Percentiles rank a stretch among this genome's conserved stretches.
phyloP scores from a whole-genome alignment of 2,888 invertebrate genomes.

The Coremacera marginata region DNA sequence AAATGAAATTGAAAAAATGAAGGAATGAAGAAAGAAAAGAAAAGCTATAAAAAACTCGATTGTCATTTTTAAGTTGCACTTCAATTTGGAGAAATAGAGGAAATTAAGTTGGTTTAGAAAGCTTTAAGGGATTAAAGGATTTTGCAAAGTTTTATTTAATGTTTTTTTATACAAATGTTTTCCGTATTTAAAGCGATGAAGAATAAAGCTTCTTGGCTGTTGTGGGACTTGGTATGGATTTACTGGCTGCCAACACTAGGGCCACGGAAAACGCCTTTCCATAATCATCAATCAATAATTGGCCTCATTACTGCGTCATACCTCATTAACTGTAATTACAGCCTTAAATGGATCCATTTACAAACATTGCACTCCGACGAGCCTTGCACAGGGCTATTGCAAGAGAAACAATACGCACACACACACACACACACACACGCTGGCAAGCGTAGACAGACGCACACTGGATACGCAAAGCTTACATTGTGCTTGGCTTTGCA shows the following conservation, averaged over 20 bases:
- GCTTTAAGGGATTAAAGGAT: slow-evolving; percentile 23
- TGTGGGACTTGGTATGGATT: neutral
- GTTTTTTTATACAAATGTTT: no score
- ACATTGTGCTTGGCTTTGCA: neutral
- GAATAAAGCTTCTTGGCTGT: neutral
- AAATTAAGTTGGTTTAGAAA: neutral
- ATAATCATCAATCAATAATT: slow-evolving; percentile 30
- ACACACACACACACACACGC: neutral
- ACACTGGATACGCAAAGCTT: slow-evolving; percentile 2
- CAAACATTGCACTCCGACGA: neutral
- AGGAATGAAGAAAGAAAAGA: neutral
- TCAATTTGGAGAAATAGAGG: neutral
- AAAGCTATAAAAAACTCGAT: slow-evolving; percentile 8
- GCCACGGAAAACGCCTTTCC: neutral
- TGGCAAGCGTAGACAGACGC: neutral
- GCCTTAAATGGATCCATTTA: slow-evolving; percentile 46
- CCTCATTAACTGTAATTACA: slow-evolving; percentile 49
- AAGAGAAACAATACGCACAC: neutral
- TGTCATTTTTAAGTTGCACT: slow-evolving; percentile 21
- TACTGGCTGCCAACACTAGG: neutral
- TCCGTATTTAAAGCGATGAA: no score
- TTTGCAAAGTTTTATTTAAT: slow-evolving; percentile 29
- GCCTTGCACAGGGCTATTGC: neutral
- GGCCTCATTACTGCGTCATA: slow-evolving; percentile 45
- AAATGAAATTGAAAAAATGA: slow-evolving; percentile 13